phyloP scores from a whole-genome alignment of 2,113 vertebrate species.

The Grallaria varia region DNA sequence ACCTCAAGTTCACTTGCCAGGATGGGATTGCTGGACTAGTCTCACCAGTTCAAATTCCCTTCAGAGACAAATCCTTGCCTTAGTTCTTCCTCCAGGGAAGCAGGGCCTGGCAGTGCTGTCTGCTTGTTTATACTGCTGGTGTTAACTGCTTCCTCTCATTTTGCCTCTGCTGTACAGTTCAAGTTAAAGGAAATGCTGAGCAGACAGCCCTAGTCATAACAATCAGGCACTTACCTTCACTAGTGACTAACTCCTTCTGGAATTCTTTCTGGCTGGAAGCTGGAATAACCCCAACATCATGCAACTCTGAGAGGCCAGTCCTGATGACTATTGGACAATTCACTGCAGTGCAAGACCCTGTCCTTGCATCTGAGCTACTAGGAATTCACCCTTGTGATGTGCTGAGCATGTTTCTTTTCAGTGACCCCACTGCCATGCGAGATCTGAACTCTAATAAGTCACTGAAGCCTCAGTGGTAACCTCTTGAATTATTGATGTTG shows the following conservation, averaged over 20 bases:
- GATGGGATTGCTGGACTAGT: background rate
- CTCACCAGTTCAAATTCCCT: slow-evolving; percentile 16
- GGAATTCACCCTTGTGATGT: slow-evolving; percentile 1
- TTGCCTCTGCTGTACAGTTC: slow-evolving; percentile 43
- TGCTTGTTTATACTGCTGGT: slow-evolving; percentile 52
- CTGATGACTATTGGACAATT: background rate
- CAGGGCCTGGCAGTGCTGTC: slow-evolving; percentile 43
- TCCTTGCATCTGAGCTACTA: background rate
- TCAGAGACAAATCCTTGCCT: slow-evolving; percentile 20
- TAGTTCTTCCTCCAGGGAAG: slow-evolving; percentile 54
- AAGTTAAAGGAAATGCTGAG: slow-evolving; percentile 27
- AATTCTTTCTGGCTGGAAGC: slow-evolving; percentile 39
- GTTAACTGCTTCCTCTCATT: slow-evolving; percentile 61
- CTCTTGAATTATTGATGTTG: slow-evolving; percentile 53
- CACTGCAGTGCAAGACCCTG: background rate
- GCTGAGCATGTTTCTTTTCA: background rate
- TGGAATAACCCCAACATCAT: background rate
- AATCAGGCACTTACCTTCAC: slow-evolving; percentile 29
- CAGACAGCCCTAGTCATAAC: slow-evolving; percentile 59
- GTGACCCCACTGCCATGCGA: background rate
- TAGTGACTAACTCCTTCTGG: slow-evolving; percentile 46
- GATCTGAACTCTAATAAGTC: slow-evolving; percentile 34
- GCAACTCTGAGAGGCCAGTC: background rate
- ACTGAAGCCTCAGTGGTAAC: background rate
- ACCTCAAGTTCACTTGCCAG: background rate